Conservation (phyloP, 1,140 invertebrate species). For the Drosophila tsacasi region DNA sequence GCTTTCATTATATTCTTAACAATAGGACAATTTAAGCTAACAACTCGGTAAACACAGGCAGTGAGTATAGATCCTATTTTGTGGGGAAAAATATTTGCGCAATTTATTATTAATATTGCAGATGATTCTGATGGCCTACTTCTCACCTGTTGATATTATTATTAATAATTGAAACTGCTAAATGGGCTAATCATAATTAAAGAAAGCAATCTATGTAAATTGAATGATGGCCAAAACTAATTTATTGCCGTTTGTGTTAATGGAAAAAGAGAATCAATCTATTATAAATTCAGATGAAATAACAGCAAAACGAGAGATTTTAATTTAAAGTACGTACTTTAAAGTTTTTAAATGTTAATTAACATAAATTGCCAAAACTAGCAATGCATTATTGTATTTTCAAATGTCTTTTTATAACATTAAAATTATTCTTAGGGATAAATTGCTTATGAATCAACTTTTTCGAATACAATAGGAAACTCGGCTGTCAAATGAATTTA, state of each 20-base stretch:
- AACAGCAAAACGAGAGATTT: not conserved
- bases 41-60: conserved; percentile 8
- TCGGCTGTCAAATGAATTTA: not conserved
- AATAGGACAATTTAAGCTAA: conserved; percentile 20
- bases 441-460: too few relatives aligned
- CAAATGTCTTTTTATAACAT: not conserved
- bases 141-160: conserved; percentile 5
- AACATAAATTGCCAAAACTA: not conserved
- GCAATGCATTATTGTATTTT: not conserved
- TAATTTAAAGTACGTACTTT: not conserved
- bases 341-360: not conserved
- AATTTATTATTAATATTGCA: conserved; percentile 17
- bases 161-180: conserved; percentile 4
- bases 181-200: conserved; percentile 1
- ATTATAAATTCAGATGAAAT: not conserved
- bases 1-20: conserved; percentile 25
- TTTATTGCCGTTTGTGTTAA: not conserved
- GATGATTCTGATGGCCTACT: not conserved
- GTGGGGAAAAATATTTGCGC: conserved; percentile 12
- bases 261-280: not conserved
- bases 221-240: not conserved
- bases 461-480: not conserved
- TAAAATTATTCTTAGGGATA: not conserved
- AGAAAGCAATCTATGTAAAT: conserved; percentile 11
- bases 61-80: conserved; percentile 13